Conservation (phyloP, 2,113 vertebrate genomes). For the Phaetusa simplex region DNA sequence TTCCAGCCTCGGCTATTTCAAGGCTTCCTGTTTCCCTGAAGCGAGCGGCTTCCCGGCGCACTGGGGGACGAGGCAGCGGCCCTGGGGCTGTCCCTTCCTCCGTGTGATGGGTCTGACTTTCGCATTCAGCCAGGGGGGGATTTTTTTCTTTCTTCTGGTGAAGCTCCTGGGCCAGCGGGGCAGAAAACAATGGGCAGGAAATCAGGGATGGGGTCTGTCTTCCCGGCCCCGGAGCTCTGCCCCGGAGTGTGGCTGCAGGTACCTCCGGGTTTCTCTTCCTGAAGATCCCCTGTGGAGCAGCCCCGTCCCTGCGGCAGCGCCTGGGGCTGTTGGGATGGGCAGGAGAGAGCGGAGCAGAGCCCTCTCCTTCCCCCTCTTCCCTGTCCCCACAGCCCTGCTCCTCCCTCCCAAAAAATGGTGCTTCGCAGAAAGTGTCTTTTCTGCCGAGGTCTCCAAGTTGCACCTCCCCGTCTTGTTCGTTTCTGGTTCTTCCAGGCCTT, state of each 20-base stretch:
- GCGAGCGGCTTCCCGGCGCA: neutral
- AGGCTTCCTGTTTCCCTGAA: conserved; percentile 48
- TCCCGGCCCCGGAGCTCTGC: neutral
- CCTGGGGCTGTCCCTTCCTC: neutral
- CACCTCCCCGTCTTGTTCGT: neutral
- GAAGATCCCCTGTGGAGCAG: neutral
- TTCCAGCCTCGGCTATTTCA: conserved; percentile 36
- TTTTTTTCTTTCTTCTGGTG: neutral
- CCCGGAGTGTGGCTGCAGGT: neutral
- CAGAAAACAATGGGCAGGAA: neutral
- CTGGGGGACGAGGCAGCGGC: neutral
- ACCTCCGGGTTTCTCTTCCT: neutral
- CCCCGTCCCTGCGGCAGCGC: neutral
- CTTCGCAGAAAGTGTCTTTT: neutral
- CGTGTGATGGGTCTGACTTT: neutral
- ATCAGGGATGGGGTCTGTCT: neutral
- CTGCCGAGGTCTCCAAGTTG: neutral
- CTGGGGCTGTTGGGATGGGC: neutral
- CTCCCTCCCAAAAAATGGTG: neutral
- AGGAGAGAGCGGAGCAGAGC: neutral
- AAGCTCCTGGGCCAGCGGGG: neutral
- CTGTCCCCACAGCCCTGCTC: neutral
- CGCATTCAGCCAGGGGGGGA: neutral
- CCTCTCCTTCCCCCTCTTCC: neutral
- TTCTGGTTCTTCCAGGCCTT: neutral